Conservation (phyloP, 2,888 invertebrate species). For the Tipula unca region DNA sequence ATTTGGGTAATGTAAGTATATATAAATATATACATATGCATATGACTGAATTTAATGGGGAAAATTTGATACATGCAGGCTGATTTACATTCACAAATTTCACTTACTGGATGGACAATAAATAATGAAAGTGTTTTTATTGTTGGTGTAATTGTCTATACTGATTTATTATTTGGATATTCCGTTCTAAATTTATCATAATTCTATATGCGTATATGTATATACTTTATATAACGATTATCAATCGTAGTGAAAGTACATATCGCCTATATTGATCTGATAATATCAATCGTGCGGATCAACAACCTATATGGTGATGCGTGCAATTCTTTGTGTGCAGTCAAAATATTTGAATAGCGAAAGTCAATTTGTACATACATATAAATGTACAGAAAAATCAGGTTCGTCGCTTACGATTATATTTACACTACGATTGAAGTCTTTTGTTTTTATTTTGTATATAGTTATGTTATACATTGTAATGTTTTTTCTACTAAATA, state of each 20-base stretch:
- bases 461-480: not conserved
- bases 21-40: too few relatives aligned
- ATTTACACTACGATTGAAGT: not conserved
- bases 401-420: not conserved
- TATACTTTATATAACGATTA: too few relatives aligned
- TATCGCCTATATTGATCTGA: not conserved
- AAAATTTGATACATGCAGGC: not conserved
- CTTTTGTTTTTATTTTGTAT: not conserved
- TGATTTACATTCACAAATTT: not conserved
- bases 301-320: not conserved
- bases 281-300: not conserved
- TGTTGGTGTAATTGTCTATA: too few relatives aligned
- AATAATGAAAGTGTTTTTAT: not conserved
- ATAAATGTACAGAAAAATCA: not conserved
- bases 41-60: not conserved
- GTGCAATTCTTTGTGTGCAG: not conserved
- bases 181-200: not conserved
- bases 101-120: not conserved
- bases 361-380: not conserved
- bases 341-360: not conserved
- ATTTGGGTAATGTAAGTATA: not conserved
- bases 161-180: not conserved
- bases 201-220: too few relatives aligned
- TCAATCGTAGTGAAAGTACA: too few relatives aligned
- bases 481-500: not conserved